These are phyloP conservation scores for Anastrepha obliqua DNA, from an alignment of 1,140 invertebrate species.

Conservation along the genomic window DNA sequence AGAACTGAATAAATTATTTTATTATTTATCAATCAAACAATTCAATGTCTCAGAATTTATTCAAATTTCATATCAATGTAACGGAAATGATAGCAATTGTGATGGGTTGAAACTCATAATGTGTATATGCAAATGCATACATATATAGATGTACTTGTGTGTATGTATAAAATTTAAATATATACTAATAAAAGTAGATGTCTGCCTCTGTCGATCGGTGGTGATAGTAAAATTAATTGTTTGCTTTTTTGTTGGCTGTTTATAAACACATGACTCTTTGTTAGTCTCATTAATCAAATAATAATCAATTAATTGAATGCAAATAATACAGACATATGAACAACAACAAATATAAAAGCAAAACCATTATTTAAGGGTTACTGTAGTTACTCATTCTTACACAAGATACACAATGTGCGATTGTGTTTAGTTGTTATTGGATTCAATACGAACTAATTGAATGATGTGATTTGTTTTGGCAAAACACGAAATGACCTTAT, in stretches of 20 bases:
- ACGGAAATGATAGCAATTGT: too few relatives aligned
- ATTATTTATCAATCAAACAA: too few relatives aligned
- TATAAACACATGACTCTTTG: slow-evolving; percentile 1
- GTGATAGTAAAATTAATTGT: slow-evolving; percentile 4
- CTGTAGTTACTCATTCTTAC: neutral
- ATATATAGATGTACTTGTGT: neutral
- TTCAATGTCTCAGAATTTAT: too few relatives aligned
- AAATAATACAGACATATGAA: neutral
- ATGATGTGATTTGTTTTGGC: slow-evolving; percentile 16
- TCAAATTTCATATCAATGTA: too few relatives aligned
- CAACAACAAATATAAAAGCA: neutral
- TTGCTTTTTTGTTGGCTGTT: neutral
- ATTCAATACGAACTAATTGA: slow-evolving; percentile 31
- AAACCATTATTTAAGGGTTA: neutral
- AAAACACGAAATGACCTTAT: slow-evolving; percentile 10
- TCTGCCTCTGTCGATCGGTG: neutral
- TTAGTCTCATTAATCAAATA: slow-evolving; percentile 32
- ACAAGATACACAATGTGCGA: neutral
- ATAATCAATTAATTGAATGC: slow-evolving; percentile 35
- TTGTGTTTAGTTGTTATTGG: neutral
- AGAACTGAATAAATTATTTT: too few relatives aligned
- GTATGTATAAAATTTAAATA: too few relatives aligned
- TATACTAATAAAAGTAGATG: too few relatives aligned
- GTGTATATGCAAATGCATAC: too few relatives aligned
- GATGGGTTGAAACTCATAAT: too few relatives aligned